These are phyloP conservation scores for Prunella strophiata DNA, from an alignment of 2,797 vertebrate species.

Conservation along the genomic window DNA sequence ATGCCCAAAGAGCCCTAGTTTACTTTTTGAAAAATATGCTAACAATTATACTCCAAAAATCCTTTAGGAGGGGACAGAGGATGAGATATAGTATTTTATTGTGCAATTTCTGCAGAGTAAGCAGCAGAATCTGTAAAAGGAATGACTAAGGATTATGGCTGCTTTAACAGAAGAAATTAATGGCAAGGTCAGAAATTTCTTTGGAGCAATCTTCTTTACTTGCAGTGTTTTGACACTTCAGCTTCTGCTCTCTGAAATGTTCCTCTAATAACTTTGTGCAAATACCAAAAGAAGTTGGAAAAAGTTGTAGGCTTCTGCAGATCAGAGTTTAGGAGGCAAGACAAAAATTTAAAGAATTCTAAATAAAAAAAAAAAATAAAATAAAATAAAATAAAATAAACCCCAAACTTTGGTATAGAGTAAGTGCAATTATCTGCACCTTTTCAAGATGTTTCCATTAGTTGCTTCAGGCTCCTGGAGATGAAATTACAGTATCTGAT, in stretches of 20 bases:
- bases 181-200: constrained; percentile 22
- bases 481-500: background rate
- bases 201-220: background rate
- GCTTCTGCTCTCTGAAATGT: background rate
- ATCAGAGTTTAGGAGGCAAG: background rate
- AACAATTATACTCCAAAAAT: constrained; percentile 49
- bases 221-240: background rate
- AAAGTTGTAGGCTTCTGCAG: background rate
- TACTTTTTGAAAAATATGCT: background rate
- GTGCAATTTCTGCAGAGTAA: constrained; percentile 11
- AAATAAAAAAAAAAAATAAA: background rate
- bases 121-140: background rate
- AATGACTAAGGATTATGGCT: background rate
- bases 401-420: background rate
- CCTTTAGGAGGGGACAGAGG: constrained; percentile 68
- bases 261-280: background rate
- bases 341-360: too few relatives aligned
- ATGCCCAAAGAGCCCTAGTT: background rate
- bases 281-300: background rate
- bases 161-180: background rate
- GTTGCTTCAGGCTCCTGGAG: background rate
- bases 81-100: constrained; percentile 43
- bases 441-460: background rate
- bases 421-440: background rate
- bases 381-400: too few relatives aligned